phyloP scores from a whole-genome alignment of 2,888 invertebrate genomes.

The Microplitis manilae region DNA sequence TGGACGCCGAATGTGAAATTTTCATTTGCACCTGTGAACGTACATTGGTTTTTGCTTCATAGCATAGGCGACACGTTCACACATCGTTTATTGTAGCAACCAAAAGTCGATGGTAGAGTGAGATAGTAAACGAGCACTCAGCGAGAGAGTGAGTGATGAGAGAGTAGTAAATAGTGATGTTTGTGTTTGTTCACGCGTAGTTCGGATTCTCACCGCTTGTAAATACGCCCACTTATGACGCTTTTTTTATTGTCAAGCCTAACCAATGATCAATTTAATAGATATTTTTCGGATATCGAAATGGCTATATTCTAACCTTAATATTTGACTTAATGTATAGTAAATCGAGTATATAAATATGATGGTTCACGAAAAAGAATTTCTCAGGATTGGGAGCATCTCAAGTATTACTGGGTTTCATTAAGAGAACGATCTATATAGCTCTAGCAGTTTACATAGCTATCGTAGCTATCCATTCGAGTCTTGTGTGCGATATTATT shows the following conservation, averaged over 20 bases:
- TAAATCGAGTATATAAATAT: too few relatives aligned
- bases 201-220: slow-evolving; percentile 1
- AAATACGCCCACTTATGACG: slow-evolving; percentile 15
- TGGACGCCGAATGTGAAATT: not conserved
- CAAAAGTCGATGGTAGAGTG: slow-evolving; percentile 13
- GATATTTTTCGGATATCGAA: not conserved
- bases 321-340: too few relatives aligned
- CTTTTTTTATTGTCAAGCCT: not conserved
- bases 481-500: too few relatives aligned
- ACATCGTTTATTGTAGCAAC: slow-evolving; percentile 12
- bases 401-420: too few relatives aligned
- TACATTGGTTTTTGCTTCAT: slow-evolving; percentile 7
- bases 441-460: too few relatives aligned
- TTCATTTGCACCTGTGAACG: not conserved
- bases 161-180: slow-evolving; percentile 3
- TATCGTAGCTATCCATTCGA: too few relatives aligned
- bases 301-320: too few relatives aligned
- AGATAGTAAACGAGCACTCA: not conserved
- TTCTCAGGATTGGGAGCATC: too few relatives aligned
- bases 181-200: slow-evolving; percentile 3
- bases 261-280: not conserved
- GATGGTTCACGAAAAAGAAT: too few relatives aligned
- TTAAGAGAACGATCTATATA: too few relatives aligned
- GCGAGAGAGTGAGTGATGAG: not conserved
- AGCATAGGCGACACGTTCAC: slow-evolving; percentile 8